Evolutionary conservation across 2,113 vertebrate genomes (phyloP), one percentile per base, ranked within the genome.

Genomic region (Eptesicus fuscus): DNA sequence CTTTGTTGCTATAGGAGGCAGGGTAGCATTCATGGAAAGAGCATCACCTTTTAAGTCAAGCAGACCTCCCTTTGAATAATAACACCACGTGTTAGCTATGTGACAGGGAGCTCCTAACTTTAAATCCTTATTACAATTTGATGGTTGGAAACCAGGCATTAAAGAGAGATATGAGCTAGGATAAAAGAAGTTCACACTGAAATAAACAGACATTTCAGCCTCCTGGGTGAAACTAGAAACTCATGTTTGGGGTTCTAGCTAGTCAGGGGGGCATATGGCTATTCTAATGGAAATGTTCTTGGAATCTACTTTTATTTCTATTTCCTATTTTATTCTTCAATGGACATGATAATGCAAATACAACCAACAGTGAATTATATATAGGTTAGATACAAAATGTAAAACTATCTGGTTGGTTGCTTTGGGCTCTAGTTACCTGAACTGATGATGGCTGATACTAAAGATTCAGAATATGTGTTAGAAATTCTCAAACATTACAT

Each of bases 1-100:
- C 96, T 97, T 94, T 93, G 92, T 96, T 93, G 94, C 88, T 88
- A 0, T 35, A 37, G 44, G 76, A 90, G 90, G 87, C 83, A 56
- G 84, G 85, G 88, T 86, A 70, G 90, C 77, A 4, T 65, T 83
- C 63, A 49, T 70, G 77, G 80, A 85, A 63, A 85, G 53, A 88
- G 17, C 47, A 56, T 92, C 95, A 80, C 95, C 95, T 95, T 90
- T 82, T 74, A 91, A 85, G 94, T 71, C 35, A 51, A 25, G 77
- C 71, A 82, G 95, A 82, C 71, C 42, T 40, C 53, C 18, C 47
- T 49, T 93, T 95, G 80, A 96, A 28, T 73, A 93, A 96, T 90
- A 84, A 83, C 61, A 56, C 77, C 22, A 18, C 84, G 95, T 70
- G 77, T 92, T 93, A 90, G 84, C 61, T 71, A 47, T 47, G 67